Base-by-base conservation (phyloP, 2,113 vertebrate genomes). In the Otis tarda region DNA sequence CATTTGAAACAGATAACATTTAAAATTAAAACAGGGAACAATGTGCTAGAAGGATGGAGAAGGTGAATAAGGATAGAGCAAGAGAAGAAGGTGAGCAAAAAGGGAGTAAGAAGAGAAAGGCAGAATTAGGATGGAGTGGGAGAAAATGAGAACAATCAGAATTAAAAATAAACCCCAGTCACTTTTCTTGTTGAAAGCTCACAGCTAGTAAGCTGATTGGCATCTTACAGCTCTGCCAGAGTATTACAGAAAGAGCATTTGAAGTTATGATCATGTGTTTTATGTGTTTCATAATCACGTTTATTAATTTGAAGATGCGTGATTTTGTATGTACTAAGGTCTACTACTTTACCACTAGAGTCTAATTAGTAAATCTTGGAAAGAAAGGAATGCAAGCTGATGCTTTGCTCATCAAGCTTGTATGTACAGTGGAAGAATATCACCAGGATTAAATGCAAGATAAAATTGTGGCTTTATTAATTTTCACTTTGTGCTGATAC, bases 311-410 rank as follows among this genome's bases (percentile, higher is more conserved):
- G 53, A 90, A 95, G 68, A 68, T 78, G 37, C 1, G 13, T 85
- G 63, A 86, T 92, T 92, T 94, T 37, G 19, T 76, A 76, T 39
- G 18, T 56, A 37, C 41, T 65, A 49, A 73, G 50, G 14, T 90
- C 89, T 73, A 95, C 24, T 60, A 64, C 37, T 75, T 94, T 78
- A 86, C 39, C 37, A 41, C 41, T 73, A n/a, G 21, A 89, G 27
- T 59, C 56, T 90, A 89, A 95, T 95, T 87, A 95, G 55, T 87
- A 90, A 96, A 78, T 71, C 65, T 65, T 86, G 74, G 55, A 91
- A 77, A 65, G 69, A 85, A 92, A 94, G 41, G 56, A 83, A 83
- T 31, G 18, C 23, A 89, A 23, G 55, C 33, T 25, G 37, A 70
- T 27, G 6, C 21, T 84, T 85, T 79, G 27, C 59, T 83, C 82